phyloP scores from a whole-genome alignment of 1,140 invertebrate genomes.

The Drosophila miranda region DNA sequence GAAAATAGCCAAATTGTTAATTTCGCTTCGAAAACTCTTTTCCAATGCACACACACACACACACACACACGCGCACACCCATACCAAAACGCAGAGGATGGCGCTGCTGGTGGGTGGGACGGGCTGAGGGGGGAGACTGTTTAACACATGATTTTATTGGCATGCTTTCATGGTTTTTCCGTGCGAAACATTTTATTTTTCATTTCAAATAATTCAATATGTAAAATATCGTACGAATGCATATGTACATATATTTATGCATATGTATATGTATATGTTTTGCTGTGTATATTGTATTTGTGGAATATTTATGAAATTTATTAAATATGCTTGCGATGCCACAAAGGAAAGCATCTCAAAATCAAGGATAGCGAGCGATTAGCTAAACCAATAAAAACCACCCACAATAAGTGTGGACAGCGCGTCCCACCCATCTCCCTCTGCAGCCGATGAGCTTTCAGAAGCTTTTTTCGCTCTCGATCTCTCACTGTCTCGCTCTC shows the following conservation, averaged over 20 bases:
- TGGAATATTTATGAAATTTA: conserved; percentile 67
- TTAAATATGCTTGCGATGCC: conserved; percentile 55
- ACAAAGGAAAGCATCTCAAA: conserved; percentile 24
- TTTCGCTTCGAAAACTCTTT: conserved; percentile 77
- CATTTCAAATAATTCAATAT: conserved; percentile 40
- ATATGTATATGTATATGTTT: conserved; percentile 11
- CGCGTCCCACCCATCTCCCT: too few relatives aligned
- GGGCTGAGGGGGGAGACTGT: conserved; percentile 13
- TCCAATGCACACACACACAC: conserved; percentile 61
- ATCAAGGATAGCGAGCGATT: conserved; percentile 44
- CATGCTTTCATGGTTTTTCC: conserved; percentile 69
- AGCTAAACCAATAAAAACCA: conserved; percentile 41
- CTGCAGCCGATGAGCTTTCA: not conserved
- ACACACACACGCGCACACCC: conserved; percentile 4
- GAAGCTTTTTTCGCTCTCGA: conserved; percentile 1
- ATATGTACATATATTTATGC: not conserved
- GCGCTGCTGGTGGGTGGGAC: not conserved
- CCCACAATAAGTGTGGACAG: conserved; percentile 37
- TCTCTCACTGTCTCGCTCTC: too few relatives aligned
- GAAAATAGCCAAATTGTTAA: conserved; percentile 78
- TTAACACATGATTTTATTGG: conserved; percentile 74
- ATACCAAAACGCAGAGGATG: not conserved
- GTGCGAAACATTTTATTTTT: conserved; percentile 53
- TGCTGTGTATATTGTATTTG: conserved; percentile 8
- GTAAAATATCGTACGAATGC: conserved; percentile 7